Evolutionary conservation across 1,140 invertebrate genomes (phyloP).

Genomic region (Listronotus oregonensis): DNA sequence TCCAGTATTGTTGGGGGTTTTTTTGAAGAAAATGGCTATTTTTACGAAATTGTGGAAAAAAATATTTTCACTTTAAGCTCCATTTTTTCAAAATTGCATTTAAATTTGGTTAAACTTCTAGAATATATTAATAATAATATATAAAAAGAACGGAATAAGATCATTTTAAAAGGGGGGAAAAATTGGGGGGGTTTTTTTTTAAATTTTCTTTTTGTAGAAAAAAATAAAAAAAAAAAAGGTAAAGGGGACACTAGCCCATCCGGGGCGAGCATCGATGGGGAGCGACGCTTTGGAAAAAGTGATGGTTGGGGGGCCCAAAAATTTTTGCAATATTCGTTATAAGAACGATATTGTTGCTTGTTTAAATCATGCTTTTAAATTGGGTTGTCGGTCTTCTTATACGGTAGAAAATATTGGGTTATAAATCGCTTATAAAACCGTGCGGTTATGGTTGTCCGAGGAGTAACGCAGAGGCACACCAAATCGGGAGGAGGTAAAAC

Average conservation of each 20-base stretch:
- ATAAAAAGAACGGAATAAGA: too few relatives aligned
- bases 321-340: constrained; percentile 31
- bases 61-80: too few relatives aligned
- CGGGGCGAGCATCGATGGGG: constrained; percentile 28
- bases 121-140: too few relatives aligned
- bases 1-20: too few relatives aligned
- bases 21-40: too few relatives aligned
- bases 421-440: constrained; percentile 24
- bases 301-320: constrained; percentile 39
- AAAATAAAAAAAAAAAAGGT: not conserved
- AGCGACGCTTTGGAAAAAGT: constrained; percentile 36
- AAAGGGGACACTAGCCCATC: constrained; percentile 18
- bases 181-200: too few relatives aligned
- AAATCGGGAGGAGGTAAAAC: constrained; percentile 9
- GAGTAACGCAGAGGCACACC: constrained; percentile 26
- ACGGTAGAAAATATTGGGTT: constrained; percentile 30
- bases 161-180: too few relatives aligned
- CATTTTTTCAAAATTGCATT: too few relatives aligned
- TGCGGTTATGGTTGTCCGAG: constrained; percentile 4
- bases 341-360: constrained; percentile 31
- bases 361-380: constrained; percentile 37
- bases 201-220: too few relatives aligned
- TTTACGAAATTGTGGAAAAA: too few relatives aligned
- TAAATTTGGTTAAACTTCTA: too few relatives aligned
- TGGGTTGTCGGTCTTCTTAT: constrained; percentile 27